A percentile compares a stretch with the other conserved stretches of the same genome.
These are phyloP conservation scores for Mycogona germanica DNA, from an alignment of 2,888 invertebrate genomes.

Conservation along the genomic window DNA sequence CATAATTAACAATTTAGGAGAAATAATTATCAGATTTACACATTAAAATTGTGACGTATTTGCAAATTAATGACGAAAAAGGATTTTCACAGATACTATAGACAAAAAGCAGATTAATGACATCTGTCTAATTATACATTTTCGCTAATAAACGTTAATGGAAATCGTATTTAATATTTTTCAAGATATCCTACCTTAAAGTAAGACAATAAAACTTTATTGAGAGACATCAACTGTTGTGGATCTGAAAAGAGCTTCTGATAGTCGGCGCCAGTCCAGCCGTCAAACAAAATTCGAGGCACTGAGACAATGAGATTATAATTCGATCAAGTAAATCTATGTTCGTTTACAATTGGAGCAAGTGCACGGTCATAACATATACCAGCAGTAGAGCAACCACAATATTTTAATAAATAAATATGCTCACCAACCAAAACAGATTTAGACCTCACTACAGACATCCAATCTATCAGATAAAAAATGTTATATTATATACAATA, in stretches of 20 bases:
- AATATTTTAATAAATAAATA: constrained; percentile 2
- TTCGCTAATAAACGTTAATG: neutral
- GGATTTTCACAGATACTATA: too few species aligned
- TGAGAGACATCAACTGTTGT: neutral
- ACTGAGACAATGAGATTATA: constrained; percentile 44
- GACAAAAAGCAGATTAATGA: too few species aligned
- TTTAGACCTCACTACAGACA: constrained; percentile 26
- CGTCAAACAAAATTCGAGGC: constrained; percentile 80
- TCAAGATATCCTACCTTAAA: too few species aligned
- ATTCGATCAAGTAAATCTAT: neutral
- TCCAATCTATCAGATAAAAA: constrained; percentile 9
- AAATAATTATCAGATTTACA: neutral
- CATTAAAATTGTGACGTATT: neutral
- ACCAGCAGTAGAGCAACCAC: neutral
- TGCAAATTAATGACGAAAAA: neutral
- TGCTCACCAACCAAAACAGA: constrained; percentile 31
- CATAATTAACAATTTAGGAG: neutral
- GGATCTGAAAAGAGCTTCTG: constrained; percentile 54
- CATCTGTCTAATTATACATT: neutral
- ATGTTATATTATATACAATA: constrained; percentile 52
- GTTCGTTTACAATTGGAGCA: neutral
- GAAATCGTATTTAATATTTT: too few species aligned
- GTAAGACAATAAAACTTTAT: neutral
- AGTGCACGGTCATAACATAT: neutral
- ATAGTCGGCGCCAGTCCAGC: constrained; percentile 64